Percentiles rank a stretch among this genome's conserved stretches.
Evolutionary conservation across 2,888 invertebrate species (phyloP).

Genomic region (Gasteruption jaculator): DNA sequence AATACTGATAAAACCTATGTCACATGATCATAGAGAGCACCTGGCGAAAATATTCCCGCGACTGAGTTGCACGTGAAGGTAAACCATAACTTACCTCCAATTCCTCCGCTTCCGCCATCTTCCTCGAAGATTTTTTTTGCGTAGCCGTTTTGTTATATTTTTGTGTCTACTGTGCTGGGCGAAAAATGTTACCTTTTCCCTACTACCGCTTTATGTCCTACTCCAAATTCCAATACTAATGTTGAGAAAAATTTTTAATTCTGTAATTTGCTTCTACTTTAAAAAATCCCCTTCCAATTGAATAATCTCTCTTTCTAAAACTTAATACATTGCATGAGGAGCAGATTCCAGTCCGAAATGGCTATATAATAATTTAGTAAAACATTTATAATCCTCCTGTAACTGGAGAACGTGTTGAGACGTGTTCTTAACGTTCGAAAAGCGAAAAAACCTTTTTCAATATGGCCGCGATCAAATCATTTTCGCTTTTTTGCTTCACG

Average conservation of each 20-base stretch:
- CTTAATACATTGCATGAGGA: too few species aligned
- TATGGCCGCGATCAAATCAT: constrained; percentile 22
- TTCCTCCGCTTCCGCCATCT: constrained; percentile 49
- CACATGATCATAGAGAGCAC: too few species aligned
- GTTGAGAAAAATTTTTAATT: too few species aligned
- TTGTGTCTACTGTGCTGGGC: background rate
- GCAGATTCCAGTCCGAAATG: too few species aligned
- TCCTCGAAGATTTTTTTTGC: constrained; percentile 42
- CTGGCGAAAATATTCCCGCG: too few species aligned
- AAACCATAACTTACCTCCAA: constrained; percentile 50
- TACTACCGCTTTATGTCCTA: constrained; percentile 25
- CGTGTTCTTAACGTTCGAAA: too few species aligned
- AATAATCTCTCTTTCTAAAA: background rate
- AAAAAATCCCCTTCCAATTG: constrained; percentile 3
- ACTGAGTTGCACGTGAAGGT: too few species aligned
- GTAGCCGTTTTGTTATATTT: constrained; percentile 39
- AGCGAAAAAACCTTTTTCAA: constrained; percentile 24
- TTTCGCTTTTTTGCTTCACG: constrained; percentile 6
- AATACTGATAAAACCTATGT: too few species aligned
- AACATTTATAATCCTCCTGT: too few species aligned
- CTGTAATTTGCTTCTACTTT: constrained; percentile 5
- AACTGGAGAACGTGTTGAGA: too few species aligned
- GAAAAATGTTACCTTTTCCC: background rate
- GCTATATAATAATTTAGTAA: too few species aligned
- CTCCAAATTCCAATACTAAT: constrained; percentile 21